Base-by-base conservation (phyloP, 2,797 vertebrate genomes). In the Crocodylus rhombifer region DNA sequence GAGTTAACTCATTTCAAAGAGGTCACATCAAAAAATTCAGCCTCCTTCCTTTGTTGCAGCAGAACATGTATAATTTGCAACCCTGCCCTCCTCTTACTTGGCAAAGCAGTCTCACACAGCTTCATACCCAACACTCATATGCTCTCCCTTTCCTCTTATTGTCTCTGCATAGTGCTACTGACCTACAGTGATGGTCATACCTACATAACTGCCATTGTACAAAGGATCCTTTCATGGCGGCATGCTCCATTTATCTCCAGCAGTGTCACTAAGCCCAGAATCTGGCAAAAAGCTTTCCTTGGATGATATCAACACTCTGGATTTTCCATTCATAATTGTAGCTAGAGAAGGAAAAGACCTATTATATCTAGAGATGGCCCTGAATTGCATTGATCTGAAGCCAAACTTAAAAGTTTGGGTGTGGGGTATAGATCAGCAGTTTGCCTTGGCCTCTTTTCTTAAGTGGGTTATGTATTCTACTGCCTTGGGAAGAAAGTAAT, bases 271-370 rank as follows among this genome's bases (percentile, higher is more conserved):
- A 91, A 94, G 65, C 93, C 88, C 55, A 62, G 85, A 84, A 61
- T 74, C 95, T 95, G 82, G 82, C 57, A 95, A 95, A 92, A 15
- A 8, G 25, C 90, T 96, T 95, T 80, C 61, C 76, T 62, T 88
- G 30, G 73, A n/a, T 62, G 82, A 20, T 69, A 82, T 84, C 86
- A 89, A 82, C 62, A 92, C 87, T 78, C 28, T 73, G 76, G 25
- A 73, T 95, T 93, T 88, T 81, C 57, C 42, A 65, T 64, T 77
- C 55, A 60, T 76, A 91, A 82, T 63, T 78, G 77, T 65, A 90
- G 75, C 21, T n/a, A 84, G 85, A 56, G 25, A 82, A 0, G 0
- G 16, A 86, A 73, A 88, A 93, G 42, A 84, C 94, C 89, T 86
- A 74, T 10, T 13, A 90, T 8, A 13, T 23, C 76, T 90, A 77